A percentile compares a stretch with the other conserved stretches of the same genome.
Evolutionary conservation across 2,797 vertebrate species (phyloP).

Genomic region (Esox lucius): DNA sequence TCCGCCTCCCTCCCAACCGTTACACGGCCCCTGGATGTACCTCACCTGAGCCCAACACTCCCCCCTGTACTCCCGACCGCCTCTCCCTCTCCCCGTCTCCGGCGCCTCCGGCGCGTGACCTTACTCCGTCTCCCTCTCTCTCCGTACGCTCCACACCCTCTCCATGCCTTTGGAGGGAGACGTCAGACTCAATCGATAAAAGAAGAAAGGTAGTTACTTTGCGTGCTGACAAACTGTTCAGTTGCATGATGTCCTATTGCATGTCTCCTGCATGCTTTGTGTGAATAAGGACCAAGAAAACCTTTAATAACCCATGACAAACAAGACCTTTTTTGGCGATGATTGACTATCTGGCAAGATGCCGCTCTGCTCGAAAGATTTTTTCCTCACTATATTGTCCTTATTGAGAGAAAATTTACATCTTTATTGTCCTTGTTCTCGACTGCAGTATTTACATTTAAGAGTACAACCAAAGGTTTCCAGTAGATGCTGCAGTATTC

Average conservation of each 20-base stretch:
- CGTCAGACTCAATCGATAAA: constrained; percentile 63
- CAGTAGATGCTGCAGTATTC: not conserved
- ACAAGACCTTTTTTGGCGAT: not conserved
- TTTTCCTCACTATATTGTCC: not conserved
- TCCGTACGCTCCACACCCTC: constrained; percentile 57
- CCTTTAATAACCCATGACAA: constrained; percentile 24
- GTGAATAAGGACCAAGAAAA: constrained; percentile 1
- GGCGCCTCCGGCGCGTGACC: constrained; percentile 24
- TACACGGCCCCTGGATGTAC: constrained; percentile 39
- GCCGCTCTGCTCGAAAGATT: not conserved
- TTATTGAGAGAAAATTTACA: not conserved
- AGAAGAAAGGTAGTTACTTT: not conserved
- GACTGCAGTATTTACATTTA: not conserved
- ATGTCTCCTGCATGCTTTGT: constrained; percentile 51
- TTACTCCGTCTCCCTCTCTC: constrained; percentile 60
- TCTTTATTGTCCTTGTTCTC: not conserved
- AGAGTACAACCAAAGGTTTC: not conserved
- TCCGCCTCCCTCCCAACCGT: constrained; percentile 21
- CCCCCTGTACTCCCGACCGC: constrained; percentile 40
- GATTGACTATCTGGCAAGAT: constrained; percentile 3
- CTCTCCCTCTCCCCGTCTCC: constrained; percentile 37
- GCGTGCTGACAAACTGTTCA: constrained; percentile 81
- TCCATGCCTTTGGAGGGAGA: constrained; percentile 67
- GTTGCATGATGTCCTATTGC: constrained; percentile 14
- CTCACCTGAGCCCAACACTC: constrained; percentile 61